A percentile compares a stretch with the other conserved stretches of the same genome.
These are phyloP conservation scores for Sinocyclocheilus anshuiensis DNA, from an alignment of 2,113 vertebrate genomes.

Conservation along the genomic window DNA sequence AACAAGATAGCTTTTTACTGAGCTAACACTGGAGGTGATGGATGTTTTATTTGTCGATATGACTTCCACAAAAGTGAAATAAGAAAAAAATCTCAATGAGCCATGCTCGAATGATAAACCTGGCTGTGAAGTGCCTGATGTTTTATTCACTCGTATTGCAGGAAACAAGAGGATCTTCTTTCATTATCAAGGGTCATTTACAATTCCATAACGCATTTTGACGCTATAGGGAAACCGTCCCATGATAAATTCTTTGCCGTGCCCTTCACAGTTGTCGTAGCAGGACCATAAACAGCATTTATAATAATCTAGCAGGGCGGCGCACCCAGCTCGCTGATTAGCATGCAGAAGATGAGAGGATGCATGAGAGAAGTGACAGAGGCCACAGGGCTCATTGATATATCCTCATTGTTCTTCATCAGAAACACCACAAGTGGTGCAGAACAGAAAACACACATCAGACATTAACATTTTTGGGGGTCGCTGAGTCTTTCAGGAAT, in stretches of 20 bases:
- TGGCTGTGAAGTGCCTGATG: constrained; percentile 77
- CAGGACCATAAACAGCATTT: constrained; percentile 99
- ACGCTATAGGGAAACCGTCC: constrained; percentile 89
- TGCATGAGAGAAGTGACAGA: constrained; percentile 59
- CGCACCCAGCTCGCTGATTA: constrained; percentile 84
- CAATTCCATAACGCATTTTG: constrained; percentile 90
- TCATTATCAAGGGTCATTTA: constrained; percentile 96
- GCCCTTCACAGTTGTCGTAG: constrained; percentile 99
- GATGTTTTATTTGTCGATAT: constrained; percentile 11
- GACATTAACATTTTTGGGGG: background rate
- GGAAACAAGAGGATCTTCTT: constrained; percentile 85
- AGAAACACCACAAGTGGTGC: constrained; percentile 9
- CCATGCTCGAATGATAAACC: constrained; percentile 64
- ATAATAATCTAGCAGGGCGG: constrained; percentile 92
- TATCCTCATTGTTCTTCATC: constrained; percentile 41
- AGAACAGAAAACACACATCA: constrained; percentile 31
- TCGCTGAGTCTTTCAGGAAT: background rate
- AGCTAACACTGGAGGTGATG: background rate
- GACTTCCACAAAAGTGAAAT: constrained; percentile 5
- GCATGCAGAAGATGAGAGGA: constrained; percentile 96
- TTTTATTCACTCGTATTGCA: constrained; percentile 92
- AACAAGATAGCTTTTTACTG: background rate
- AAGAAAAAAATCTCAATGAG: background rate
- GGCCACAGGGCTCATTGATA: constrained; percentile 54
- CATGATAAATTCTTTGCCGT: constrained; percentile 94